Base-by-base conservation (phyloP, 2,888 invertebrate genomes). In the Dynastes hyllus region DNA sequence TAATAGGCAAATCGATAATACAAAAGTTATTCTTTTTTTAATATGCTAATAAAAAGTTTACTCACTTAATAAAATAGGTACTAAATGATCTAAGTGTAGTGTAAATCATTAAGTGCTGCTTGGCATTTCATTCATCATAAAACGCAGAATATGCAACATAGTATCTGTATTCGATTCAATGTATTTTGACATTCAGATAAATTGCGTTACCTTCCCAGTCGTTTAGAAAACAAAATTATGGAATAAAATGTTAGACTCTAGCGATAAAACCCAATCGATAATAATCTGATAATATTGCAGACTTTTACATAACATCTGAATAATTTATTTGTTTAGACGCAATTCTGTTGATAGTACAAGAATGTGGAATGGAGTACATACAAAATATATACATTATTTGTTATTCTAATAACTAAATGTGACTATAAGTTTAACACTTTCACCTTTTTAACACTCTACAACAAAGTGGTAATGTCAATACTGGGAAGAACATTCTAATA, bases 11-110 rank as follows among this genome's bases (percentile, higher is more conserved):
- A 73, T 73, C 73, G 73, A 73, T 73, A 73, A 73, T 58, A 58
- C 58, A 45, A 55, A 58, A 58, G 22, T 70, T 70, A 70, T 73
- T 73, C 73, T 58, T 71, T 71, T 73, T 73, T 73, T 73, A 73
- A 58, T 73, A 61, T 58, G 73, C 73, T 73, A 73, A 70, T 70
- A 70, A 70, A 70, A 73, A 58, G 73, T 73, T 73, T 73, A 73
- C 73, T 73, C 73, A 58, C 73, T 58, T 58, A 73, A 73, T 73
- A 73, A 73, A 73, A 73, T 73, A 73, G 55, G 73, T 73, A 73
- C 73, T 73, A 73, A 73, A 73, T 73, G 73, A 73, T 73, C 73
- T 73, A 73, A 73, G 73, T 73, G 73, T 73, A 73, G 58, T 58
- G 73, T 73, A 73, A 73, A 73, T 73, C 58, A 73, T 61, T 73